A percentile compares a stretch with the other conserved stretches of the same genome.
These are phyloP conservation scores for Premnoplex brunnescens DNA, from an alignment of 2,797 vertebrate species.

Conservation along the genomic window DNA sequence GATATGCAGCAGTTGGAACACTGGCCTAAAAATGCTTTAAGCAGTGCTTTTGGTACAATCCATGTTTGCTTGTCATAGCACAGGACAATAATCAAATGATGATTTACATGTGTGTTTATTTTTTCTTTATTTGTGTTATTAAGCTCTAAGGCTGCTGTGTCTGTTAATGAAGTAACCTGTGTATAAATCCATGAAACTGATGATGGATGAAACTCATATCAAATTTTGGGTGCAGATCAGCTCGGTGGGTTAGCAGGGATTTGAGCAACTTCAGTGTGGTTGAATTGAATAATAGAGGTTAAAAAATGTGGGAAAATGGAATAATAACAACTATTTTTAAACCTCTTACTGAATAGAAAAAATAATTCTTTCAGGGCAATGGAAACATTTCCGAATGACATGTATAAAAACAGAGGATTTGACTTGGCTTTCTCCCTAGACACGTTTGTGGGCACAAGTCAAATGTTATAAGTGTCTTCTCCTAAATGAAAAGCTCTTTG, in stretches of 20 bases:
- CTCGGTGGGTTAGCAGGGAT: not conserved
- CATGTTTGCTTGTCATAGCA: not conserved
- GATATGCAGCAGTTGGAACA: not conserved
- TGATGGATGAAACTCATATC: not conserved
- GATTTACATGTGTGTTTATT: not conserved
- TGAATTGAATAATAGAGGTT: not conserved
- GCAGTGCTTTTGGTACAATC: not conserved
- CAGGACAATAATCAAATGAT: not conserved
- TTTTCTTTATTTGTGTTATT: not conserved
- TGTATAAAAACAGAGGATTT: not conserved
- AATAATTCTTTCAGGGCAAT: not conserved
- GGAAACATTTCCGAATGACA: not conserved
- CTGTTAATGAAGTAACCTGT: not conserved
- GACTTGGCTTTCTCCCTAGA: not conserved
- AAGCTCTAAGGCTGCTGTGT: not conserved
- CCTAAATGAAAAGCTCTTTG: slow-evolving; percentile 18
- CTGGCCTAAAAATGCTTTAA: not conserved
- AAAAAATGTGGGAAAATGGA: not conserved
- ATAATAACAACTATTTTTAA: not conserved
- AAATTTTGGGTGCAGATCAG: not conserved
- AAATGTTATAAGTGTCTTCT: not conserved
- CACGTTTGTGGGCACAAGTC: not conserved
- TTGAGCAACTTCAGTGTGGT: not conserved
- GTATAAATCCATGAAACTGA: not conserved
- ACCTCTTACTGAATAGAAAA: not conserved